Evolutionary conservation across 2,797 vertebrate genomes (phyloP).

Genomic region (Orestias chungarensis): DNA sequence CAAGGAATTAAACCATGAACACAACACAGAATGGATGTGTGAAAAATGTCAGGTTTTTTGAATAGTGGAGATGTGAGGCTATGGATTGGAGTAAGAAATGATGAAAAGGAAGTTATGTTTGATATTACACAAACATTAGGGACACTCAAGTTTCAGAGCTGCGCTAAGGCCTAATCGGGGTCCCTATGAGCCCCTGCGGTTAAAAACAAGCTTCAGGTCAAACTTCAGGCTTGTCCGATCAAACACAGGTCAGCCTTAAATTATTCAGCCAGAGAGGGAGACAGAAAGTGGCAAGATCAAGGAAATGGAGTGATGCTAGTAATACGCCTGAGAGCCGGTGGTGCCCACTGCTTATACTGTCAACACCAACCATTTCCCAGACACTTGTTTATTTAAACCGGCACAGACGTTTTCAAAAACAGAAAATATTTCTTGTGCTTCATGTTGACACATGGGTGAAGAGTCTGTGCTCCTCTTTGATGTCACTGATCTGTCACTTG

Average conservation of each 20-base stretch:
- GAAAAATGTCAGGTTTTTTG: slow-evolving; percentile 15
- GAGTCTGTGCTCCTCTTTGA: slow-evolving; percentile 44
- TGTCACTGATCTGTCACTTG: slow-evolving; percentile 54
- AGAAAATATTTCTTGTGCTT: slow-evolving; percentile 40
- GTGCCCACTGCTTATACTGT: slow-evolving; percentile 53
- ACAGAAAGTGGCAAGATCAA: slow-evolving; percentile 66
- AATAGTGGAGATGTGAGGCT: slow-evolving; percentile 35
- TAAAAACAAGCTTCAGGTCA: slow-evolving; percentile 75
- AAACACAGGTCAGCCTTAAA: slow-evolving; percentile 71
- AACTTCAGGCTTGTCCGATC: slow-evolving; percentile 66
- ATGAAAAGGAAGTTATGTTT: slow-evolving; percentile 53
- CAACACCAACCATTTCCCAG: slow-evolving; percentile 65
- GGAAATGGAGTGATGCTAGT: slow-evolving; percentile 63
- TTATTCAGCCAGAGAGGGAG: slow-evolving; percentile 71
- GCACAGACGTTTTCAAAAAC: slow-evolving; percentile 51
- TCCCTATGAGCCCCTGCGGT: slow-evolving; percentile 63
- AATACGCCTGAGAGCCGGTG: slow-evolving; percentile 44
- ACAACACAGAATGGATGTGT: slow-evolving; percentile 6
- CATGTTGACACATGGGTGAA: slow-evolving; percentile 31
- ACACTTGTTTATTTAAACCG: slow-evolving; percentile 67
- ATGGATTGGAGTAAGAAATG: slow-evolving; percentile 24
- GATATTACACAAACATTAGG: slow-evolving; percentile 74
- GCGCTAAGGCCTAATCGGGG: slow-evolving; percentile 10
- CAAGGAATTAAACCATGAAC: slow-evolving; percentile 14
- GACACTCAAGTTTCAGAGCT: slow-evolving; percentile 44